Evolutionary conservation across 2,888 invertebrate species (phyloP).

Genomic region (Athalia rosae): DNA sequence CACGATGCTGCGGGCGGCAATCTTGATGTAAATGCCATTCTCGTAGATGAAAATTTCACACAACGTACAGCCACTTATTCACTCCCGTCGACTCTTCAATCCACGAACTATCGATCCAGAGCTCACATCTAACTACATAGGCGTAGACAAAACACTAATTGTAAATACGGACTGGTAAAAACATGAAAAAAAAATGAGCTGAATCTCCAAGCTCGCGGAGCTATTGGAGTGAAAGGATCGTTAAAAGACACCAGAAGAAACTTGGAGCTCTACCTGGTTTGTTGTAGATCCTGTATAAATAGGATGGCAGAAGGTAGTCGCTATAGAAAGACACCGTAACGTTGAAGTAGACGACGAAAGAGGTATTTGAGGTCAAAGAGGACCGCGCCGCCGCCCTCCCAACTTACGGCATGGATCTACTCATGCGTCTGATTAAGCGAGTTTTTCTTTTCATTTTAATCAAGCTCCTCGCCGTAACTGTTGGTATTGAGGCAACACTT

Average conservation of each 20-base stretch:
- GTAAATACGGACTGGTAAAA: conserved; percentile 5
- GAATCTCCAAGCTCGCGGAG: not conserved
- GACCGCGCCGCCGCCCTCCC: not conserved
- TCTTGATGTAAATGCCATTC: conserved; percentile 11
- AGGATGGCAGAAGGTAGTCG: conserved; percentile 12
- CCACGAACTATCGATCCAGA: too few species aligned
- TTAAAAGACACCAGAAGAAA: conserved; percentile 9
- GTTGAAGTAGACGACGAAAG: conserved; percentile 14
- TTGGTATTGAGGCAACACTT: too few species aligned
- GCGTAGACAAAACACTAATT: not conserved
- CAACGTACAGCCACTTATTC: not conserved
- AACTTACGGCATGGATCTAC: not conserved
- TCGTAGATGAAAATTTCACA: conserved; percentile 7
- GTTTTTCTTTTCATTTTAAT: too few species aligned
- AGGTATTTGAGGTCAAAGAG: not conserved
- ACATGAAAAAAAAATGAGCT: not conserved
- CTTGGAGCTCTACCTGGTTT: conserved; percentile 10
- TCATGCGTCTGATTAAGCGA: too few species aligned
- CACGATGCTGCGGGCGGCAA: conserved; percentile 23
- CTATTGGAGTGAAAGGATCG: not conserved
- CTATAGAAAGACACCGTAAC: not conserved
- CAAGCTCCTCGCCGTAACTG: too few species aligned
- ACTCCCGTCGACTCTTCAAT: not conserved
- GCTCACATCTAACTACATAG: not conserved
- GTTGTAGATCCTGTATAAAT: conserved; percentile 11